These are phyloP conservation scores for Rhinichthys osculus DNA, from an alignment of 2,797 vertebrate genomes.

Conservation along the genomic window DNA sequence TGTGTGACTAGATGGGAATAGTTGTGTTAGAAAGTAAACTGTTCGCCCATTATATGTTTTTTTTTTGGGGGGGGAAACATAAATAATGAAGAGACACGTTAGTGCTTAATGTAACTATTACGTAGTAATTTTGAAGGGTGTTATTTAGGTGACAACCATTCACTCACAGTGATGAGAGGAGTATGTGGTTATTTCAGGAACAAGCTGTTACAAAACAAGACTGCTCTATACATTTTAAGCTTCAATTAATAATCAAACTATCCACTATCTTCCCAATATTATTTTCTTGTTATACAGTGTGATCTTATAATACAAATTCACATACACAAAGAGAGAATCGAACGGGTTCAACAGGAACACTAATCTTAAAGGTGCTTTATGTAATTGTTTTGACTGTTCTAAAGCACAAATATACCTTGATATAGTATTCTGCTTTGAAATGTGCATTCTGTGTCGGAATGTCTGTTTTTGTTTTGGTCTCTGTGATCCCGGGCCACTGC, in stretches of 20 bases:
- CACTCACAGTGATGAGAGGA: neutral
- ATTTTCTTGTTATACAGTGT: neutral
- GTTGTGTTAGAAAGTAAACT: neutral
- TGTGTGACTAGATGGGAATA: neutral
- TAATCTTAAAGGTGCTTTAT: neutral
- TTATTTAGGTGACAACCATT: neutral
- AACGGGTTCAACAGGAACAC: neutral
- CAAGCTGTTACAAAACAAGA: neutral
- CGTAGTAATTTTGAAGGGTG: neutral
- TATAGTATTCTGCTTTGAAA: neutral
- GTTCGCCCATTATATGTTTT: neutral
- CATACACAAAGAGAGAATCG: neutral
- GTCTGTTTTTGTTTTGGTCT: neutral
- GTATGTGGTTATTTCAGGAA: neutral
- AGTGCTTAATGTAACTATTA: neutral
- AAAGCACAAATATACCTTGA: neutral
- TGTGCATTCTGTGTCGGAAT: neutral
- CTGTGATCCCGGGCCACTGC: neutral
- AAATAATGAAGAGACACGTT: neutral
- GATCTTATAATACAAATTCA: neutral
- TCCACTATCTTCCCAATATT: too few relatives aligned
- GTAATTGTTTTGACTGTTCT: neutral
- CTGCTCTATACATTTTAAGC: neutral
- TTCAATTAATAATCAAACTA: slow-evolving; percentile 2
- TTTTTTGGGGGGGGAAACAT: neutral